phyloP scores from a whole-genome alignment of 2,113 vertebrate species.

The Tragelaphus scriptus region DNA sequence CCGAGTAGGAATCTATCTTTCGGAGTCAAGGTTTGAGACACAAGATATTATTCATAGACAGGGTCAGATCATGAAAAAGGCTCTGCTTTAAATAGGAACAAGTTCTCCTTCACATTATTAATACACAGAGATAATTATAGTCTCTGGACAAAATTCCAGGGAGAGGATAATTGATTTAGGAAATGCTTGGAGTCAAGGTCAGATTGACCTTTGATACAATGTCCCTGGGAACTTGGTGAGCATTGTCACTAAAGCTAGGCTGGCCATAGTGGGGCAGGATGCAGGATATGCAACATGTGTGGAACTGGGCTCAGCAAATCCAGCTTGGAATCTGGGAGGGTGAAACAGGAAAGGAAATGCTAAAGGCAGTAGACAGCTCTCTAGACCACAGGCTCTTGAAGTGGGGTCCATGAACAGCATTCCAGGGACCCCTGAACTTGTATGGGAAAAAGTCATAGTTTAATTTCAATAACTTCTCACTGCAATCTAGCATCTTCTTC shows the following conservation, averaged over 20 bases:
- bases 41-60: not conserved
- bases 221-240: not conserved
- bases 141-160: constrained; percentile 62
- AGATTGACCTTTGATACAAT: constrained; percentile 30
- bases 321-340: not conserved
- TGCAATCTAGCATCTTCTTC: not conserved
- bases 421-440: not conserved
- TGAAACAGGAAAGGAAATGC: not conserved
- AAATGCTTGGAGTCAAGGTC: constrained; percentile 47
- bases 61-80: not conserved
- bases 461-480: not conserved
- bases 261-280: not conserved
- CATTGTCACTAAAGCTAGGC: not conserved
- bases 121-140: constrained; percentile 64
- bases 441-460: not conserved
- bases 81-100: not conserved
- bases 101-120: constrained; percentile 51
- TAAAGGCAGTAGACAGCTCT: not conserved
- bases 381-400: too few relatives aligned
- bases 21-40: not conserved
- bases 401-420: not conserved
- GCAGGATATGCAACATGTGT: too few relatives aligned
- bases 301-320: not conserved
- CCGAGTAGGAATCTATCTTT: not conserved
- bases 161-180: constrained; percentile 71